Evolutionary conservation across 1,140 invertebrate genomes (phyloP).

Genomic region (Rhysida immarginata): DNA sequence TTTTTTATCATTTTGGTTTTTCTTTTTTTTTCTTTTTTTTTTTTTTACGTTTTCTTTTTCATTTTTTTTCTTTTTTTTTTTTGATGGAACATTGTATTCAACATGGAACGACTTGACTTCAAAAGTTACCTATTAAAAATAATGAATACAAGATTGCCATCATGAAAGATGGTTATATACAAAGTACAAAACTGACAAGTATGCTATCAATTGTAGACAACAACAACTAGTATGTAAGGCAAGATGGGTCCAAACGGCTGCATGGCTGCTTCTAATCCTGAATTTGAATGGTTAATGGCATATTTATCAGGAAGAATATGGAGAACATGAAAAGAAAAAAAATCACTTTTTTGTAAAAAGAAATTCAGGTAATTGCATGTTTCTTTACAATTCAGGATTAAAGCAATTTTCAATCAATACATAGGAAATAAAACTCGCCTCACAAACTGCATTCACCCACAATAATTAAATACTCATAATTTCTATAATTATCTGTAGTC

Average conservation of each 20-base stretch:
- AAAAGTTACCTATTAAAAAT: background rate
- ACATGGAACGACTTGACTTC: background rate
- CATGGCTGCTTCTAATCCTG: conserved; percentile 2
- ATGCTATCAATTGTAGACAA: conserved; percentile 2
- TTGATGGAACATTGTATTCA: background rate
- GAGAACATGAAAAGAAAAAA: background rate
- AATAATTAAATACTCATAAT: too few species aligned
- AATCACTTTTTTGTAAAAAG: too few species aligned
- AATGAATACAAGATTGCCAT: conserved; percentile 2
- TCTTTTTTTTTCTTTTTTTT: too few species aligned
- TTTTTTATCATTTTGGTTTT: too few species aligned
- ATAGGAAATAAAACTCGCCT: background rate
- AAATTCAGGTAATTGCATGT: background rate
- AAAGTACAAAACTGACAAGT: conserved; percentile 8
- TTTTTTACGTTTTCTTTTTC: background rate
- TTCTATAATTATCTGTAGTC: too few species aligned
- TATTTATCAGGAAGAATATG: background rate
- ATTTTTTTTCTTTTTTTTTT: background rate
- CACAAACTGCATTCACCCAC: too few species aligned
- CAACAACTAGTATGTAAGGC: conserved; percentile 7
- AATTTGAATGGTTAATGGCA: background rate
- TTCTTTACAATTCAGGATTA: background rate
- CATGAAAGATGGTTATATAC: conserved; percentile 2
- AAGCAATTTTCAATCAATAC: background rate
- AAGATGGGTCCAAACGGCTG: conserved; percentile 5